phyloP scores from a whole-genome alignment of 2,888 invertebrate species.

The Zhengitettix transpicula region DNA sequence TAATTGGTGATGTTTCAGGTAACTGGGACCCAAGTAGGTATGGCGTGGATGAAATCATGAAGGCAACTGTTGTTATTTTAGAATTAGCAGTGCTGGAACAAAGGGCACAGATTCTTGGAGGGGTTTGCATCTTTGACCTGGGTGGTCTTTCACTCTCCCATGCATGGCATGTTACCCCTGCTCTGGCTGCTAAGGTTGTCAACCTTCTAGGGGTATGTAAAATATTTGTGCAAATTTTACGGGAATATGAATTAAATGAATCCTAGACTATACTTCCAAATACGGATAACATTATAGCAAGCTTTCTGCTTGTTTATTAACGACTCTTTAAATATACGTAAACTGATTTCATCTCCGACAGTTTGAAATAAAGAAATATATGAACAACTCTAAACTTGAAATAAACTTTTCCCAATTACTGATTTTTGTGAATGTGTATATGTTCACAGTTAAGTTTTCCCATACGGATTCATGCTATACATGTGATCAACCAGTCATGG shows the following conservation, averaged over 20 bases:
- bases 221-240: too few relatives aligned
- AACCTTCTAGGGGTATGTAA: conserved; percentile 49
- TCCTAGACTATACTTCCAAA: too few relatives aligned
- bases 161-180: conserved; percentile 55
- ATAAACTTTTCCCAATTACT: too few relatives aligned
- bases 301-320: too few relatives aligned
- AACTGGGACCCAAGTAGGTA: conserved; percentile 57
- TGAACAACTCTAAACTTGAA: too few relatives aligned
- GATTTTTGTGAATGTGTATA: not conserved
- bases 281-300: too few relatives aligned
- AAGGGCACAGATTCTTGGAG: conserved; percentile 57
- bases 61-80: conserved; percentile 48
- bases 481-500: conserved; percentile 68
- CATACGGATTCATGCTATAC: conserved; percentile 52
- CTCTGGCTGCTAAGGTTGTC: conserved; percentile 46
- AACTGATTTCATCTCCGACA: too few relatives aligned
- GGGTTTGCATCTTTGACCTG: conserved; percentile 59
- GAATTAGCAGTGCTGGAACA: conserved; percentile 62
- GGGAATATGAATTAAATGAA: too few relatives aligned
- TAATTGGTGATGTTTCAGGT: conserved; percentile 26
- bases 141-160: conserved; percentile 52
- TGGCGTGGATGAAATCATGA: conserved; percentile 50
- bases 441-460: conserved; percentile 43
- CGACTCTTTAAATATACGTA: too few relatives aligned
- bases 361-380: too few relatives aligned